Base-by-base conservation (phyloP, 2,797 vertebrate genomes). In the Odontamblyopus lacepedii region DNA sequence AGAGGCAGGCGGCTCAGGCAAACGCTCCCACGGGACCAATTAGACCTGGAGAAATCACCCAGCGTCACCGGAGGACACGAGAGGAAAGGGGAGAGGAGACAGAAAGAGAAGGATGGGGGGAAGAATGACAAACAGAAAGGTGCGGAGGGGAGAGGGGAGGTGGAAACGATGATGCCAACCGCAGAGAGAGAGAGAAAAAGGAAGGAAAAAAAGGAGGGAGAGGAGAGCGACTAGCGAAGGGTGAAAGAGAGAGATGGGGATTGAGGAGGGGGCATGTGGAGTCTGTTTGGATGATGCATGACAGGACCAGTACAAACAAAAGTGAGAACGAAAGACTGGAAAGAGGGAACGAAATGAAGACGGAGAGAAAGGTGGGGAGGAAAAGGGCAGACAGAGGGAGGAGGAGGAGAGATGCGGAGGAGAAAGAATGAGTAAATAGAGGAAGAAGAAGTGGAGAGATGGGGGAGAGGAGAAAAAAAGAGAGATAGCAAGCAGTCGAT, bases 21-120 rank as follows among this genome's bases (percentile, higher is more conserved):
- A 57, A 11, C 11, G 11, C 82, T 93, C 92, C 89, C 92, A 78
- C 69, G 81, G 88, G 92, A 92, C 87, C 92, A 93, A 94, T 94
- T 94, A 93, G 90, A 90, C 89, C 89, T 88, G 84, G 88, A 88
- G 88, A 90, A 93, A 91, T 85, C 86, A 91, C 59, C 27, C 85
- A 91, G 90, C 91, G 88, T 92, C 90, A 91, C 91, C 30, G 70
- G 78, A 73, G 53, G 19, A 23, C 2, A 55, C 7, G n/a, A 19
- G 6, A n/a, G 53, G 53, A 23, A 8, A 55, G 19, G 9, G 53
- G 19, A 23, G 7, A 55, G 19, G n/a, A 19, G 6, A n/a, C 19
- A 5, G 48, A 50, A 19, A 51, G 50, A 51, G 50, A 19, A 8
- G 6, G 19, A 53, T 18, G 6, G 51, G 8, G 51, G 19, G n/a